A percentile compares a stretch with the other conserved stretches of the same genome.
phyloP scores from a whole-genome alignment of 2,113 vertebrate species.

The Crotalus tigris region DNA sequence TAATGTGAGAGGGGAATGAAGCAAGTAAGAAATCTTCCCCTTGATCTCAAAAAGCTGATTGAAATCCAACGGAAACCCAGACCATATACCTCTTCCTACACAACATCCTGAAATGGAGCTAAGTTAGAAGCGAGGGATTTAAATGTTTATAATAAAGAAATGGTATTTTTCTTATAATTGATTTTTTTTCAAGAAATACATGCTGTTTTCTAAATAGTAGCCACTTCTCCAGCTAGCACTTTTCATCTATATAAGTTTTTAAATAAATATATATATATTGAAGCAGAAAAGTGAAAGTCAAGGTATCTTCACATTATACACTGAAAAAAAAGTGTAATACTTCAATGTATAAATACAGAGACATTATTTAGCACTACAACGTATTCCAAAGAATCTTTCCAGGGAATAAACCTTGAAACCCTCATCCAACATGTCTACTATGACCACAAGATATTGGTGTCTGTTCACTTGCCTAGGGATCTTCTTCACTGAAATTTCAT shows the following conservation, averaged over 20 bases:
- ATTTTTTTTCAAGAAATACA: background rate
- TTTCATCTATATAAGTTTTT: background rate
- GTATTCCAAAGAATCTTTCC: background rate
- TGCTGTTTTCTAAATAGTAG: background rate
- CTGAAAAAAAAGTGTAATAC: background rate
- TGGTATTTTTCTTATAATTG: background rate
- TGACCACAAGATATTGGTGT: slow-evolving; percentile 16
- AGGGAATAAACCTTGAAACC: background rate
- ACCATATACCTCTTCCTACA: background rate
- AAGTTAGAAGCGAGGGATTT: background rate
- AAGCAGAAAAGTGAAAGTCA: slow-evolving; percentile 43
- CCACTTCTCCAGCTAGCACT: background rate
- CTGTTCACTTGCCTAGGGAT: slow-evolving; percentile 21
- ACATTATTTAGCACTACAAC: background rate
- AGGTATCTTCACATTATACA: slow-evolving; percentile 38
- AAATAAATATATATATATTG: background rate
- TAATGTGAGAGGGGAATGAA: background rate
- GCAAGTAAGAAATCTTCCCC: background rate
- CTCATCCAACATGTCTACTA: slow-evolving; percentile 3
- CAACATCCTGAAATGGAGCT: background rate
- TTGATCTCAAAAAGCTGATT: background rate
- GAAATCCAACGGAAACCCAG: background rate
- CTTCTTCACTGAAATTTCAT: slow-evolving; percentile 17
- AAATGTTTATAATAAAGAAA: background rate
- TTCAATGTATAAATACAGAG: background rate